Evolutionary conservation across 2,888 invertebrate species (phyloP), one percentile per base, ranked within the genome.

Genomic region (Nebria brevicollis): DNA sequence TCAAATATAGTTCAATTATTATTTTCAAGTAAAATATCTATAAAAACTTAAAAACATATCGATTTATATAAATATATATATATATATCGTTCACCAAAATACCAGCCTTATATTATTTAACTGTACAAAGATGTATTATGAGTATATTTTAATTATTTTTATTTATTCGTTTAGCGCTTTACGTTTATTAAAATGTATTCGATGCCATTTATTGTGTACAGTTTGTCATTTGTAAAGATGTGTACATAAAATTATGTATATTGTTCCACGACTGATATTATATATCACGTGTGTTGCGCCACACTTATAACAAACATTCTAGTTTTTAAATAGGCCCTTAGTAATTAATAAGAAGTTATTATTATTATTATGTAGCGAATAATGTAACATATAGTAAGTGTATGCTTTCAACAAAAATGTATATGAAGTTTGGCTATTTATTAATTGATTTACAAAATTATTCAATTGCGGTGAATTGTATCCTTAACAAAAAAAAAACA

Each of bases 181-280:
- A 54, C 54, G 54, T 70, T 70, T 70, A 70, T 70, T 70, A 70
- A 10, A 41, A 75, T 75, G 66, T 79, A 79, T 79, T 43, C 76
- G 25, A 75, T 75, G 72, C 76, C 76, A 75, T 81, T 81, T 75
- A 81, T 81, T 81, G 76, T 81, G 81, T 81, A 81, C 81, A 81
- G 75, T 72, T 81, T 76, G 76, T 70, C 70, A 81, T 81, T 84
- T 84, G 78, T 84, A 83, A 83, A 84, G 83, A 83, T 83, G 83
- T 83, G 84, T 84, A 84, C 82, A 84, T 83, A 84, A 82, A 82
- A 76, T 6, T 54, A 82, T 84, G 84, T 84, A 84, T 82, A 84
- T 83, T 83, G 82, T 82, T 83, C 83, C 81, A 84, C 83, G 84
- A 84, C 84, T 84, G 84, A 84, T 84, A 84, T 84, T 83, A 82